A percentile compares a stretch with the other conserved stretches of the same genome.
phyloP scores from a whole-genome alignment of 2,888 invertebrate species.

The Polyommatus icarus region DNA sequence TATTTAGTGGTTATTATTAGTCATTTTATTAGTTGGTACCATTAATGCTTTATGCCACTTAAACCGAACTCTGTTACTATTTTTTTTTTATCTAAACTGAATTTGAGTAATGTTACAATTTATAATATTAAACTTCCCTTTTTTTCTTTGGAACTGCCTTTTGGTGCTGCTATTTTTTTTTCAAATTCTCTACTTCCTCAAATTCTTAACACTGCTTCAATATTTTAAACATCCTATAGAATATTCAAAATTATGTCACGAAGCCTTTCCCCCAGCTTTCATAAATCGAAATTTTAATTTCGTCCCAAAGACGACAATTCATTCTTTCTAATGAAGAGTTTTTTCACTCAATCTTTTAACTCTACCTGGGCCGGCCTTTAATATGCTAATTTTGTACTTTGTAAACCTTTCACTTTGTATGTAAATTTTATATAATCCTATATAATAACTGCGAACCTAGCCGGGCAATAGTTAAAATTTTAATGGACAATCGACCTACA shows the following conservation, averaged over 20 bases:
- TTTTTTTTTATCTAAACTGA: too few relatives aligned
- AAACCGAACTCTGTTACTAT: too few relatives aligned
- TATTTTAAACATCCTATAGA: background rate
- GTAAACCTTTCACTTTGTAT: constrained; percentile 21
- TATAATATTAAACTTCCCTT: too few relatives aligned
- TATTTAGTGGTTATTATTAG: too few relatives aligned
- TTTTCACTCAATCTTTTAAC: background rate
- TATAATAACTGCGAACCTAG: background rate
- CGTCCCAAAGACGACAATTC: background rate
- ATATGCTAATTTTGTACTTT: constrained; percentile 23
- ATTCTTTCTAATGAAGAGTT: background rate
- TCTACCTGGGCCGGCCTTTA: constrained; percentile 1
- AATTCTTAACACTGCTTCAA: too few relatives aligned
- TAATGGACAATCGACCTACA: constrained; percentile 6
- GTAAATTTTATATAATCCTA: constrained; percentile 15
- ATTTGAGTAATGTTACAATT: too few relatives aligned
- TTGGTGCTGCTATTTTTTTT: too few relatives aligned
- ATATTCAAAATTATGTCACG: background rate
- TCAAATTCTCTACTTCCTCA: too few relatives aligned
- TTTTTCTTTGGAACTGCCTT: too few relatives aligned
- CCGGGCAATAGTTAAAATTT: background rate
- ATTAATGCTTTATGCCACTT: too few relatives aligned
- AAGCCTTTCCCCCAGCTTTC: background rate
- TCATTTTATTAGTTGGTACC: too few relatives aligned
- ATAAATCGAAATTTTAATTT: constrained; percentile 1